phyloP scores from a whole-genome alignment of 1,140 invertebrate species.

The Venustaconcha ellipsiformis region DNA sequence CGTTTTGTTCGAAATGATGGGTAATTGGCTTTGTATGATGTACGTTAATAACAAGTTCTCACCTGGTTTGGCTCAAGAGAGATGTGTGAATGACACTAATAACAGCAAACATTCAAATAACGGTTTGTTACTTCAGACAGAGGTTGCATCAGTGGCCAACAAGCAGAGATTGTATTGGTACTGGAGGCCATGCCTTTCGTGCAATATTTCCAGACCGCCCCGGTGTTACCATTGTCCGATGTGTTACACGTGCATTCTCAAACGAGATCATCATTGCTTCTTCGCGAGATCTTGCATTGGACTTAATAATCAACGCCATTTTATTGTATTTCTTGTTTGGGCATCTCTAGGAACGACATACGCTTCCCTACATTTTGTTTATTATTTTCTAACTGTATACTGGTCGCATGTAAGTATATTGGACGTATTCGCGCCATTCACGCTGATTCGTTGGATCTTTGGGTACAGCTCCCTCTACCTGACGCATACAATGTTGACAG shows the following conservation, averaged over 20 bases:
- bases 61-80: not conserved
- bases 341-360: conserved; percentile 14
- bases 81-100: not conserved
- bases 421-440: conserved; percentile 10
- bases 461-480: conserved; percentile 1
- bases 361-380: conserved; percentile 10
- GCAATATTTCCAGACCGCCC: conserved; percentile 44
- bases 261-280: conserved; percentile 95
- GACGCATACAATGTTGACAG: conserved; percentile 1
- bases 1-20: conserved; percentile 26
- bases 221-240: conserved; percentile 85
- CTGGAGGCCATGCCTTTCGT: conserved; percentile 45
- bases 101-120: not conserved
- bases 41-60: not conserved
- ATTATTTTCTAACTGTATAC: conserved; percentile 4
- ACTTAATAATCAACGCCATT: conserved; percentile 90
- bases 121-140: not conserved
- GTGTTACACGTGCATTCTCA: conserved; percentile 86
- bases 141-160: not conserved
- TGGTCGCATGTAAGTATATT: not conserved
- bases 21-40: conserved; percentile 15
- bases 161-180: conserved; percentile 17
- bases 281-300: conserved; percentile 92
- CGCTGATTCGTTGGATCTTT: not conserved
- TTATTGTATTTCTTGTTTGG: conserved; percentile 73